A percentile compares a stretch with the other conserved stretches of the same genome.
These are phyloP conservation scores for Cassiopea andromeda DNA, from an alignment of 30 jellyfish, hydroid and myxozoan species.

Conservation along the genomic window DNA sequence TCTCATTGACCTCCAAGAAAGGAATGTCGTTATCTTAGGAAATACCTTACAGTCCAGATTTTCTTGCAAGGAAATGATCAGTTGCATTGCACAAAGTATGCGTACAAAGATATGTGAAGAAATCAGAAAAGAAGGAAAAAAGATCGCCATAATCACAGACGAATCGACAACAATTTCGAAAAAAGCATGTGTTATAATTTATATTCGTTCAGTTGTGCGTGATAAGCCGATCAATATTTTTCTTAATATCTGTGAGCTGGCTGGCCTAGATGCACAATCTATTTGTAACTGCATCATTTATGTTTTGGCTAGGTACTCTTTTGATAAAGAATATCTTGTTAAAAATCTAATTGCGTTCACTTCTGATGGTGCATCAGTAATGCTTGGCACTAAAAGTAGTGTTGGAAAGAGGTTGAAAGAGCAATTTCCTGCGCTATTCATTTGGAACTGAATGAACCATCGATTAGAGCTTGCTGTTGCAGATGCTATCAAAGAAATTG, in stretches of 20 bases:
- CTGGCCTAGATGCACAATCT: conserved; percentile 45
- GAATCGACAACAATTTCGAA: conserved; percentile 9
- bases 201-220: conserved; percentile 51
- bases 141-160: background rate
- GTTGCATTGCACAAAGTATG: conserved; percentile 21
- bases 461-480: conserved; percentile 73
- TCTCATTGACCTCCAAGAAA: conserved; percentile 27
- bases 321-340: conserved; percentile 42
- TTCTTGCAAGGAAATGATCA: conserved; percentile 31
- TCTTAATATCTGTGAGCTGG: conserved; percentile 28
- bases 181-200: conserved; percentile 29
- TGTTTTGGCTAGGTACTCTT: conserved; percentile 19
- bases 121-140: background rate
- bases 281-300: conserved; percentile 5
- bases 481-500: conserved; percentile 51
- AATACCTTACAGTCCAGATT: conserved; percentile 14
- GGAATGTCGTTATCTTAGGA: conserved; percentile 16
- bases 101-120: background rate
- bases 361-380: conserved; percentile 69
- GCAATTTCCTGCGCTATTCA: conserved; percentile 48
- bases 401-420: conserved; percentile 34
- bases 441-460: conserved; percentile 74
- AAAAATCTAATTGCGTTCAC: conserved; percentile 47
- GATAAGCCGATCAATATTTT: conserved; percentile 29
- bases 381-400: conserved; percentile 38